Evolutionary conservation across 2,888 invertebrate genomes (phyloP), one percentile per base, ranked within the genome.

Genomic region (Leptinotarsa haldemani): DNA sequence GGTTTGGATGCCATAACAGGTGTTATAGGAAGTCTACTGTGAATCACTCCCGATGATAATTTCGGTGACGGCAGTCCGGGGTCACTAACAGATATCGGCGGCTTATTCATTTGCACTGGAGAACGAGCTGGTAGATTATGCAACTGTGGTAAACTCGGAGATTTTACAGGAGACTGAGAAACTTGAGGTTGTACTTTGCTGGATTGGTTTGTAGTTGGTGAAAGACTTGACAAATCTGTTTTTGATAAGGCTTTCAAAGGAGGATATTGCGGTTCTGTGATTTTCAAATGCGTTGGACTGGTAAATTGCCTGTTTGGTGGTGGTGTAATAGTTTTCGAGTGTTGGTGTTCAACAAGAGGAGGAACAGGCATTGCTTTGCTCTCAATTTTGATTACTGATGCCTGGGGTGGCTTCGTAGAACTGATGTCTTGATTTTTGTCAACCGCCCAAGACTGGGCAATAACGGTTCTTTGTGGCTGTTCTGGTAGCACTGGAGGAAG

Each of bases 1-100:
- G 91, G 90, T 85, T 92, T 92, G 7, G 91, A 87, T 80, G 90
- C 90, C 80, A 91, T 86, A 40, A 91, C 89, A 53, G 92, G 90
- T 30, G 91, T 90, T 58, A 91, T 90, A 46, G 92, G 91, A 74
- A 92, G 85, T 65, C 92, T 85, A 81, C 89, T 91, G 73, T 90
- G 88, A 63, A 80, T 82, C 16, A 83, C 66, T 52, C 76, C 66
- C 18, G 79, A 65, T 40, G 80, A 65, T n/a, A 76, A 67, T 74
- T 79, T 78, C 3, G 81, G 77, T 30, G 81, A 78, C 12, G 77
- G 58, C 18, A 80, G 52, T n/a, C 74, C 70, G 22, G 79, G 71
- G 52, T 80, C 79, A 18, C 40, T 65, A 48, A 77, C 64, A 22
- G 75, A 64, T n/a, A 53, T 69, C n/a, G 76, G 70, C 47, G 80